Base-by-base conservation (phyloP, 2,113 vertebrate genomes). In the Ailuropoda melanoleuca region DNA sequence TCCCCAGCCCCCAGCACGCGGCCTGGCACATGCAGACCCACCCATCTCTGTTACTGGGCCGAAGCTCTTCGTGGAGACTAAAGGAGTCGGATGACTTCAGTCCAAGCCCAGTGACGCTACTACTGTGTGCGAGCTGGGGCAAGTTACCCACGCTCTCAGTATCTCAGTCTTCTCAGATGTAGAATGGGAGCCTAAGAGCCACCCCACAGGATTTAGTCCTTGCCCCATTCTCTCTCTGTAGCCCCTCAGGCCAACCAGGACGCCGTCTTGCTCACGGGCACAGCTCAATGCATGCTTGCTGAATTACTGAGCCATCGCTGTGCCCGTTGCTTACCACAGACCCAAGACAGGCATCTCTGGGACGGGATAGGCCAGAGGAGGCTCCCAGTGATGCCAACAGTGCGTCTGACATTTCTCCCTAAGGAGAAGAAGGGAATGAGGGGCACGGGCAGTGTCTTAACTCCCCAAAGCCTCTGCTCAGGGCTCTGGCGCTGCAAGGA, bases 391-490 rank as follows among this genome's bases (percentile, higher is more conserved):
- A 70, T 1, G 43, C 24, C 56, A 21, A 56, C 1, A n/a, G 26
- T 31, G 4, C 0, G 0, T 19, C 70, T 14, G 6, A 50, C 21
- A 2, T 60, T 80, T 83, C 18, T 29, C 58, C 56, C 58, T 19
- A 46, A 74, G 78, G 10, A 64, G 10, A 72, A 66, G 23, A 88
- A 4, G 31, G 48, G n/a, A 66, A 6, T 4, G 6, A 72, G 78
- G 37, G 17, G 18, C 18, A 53, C 3, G 0, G 75, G 9, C 21
- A 74, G 26, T 23, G 4, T n/a, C 70, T 85, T 24, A 48, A 77
- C 66, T 50, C 23, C 50, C 23, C 53, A 9, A 24, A 46, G 46
- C 66, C 26, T 31, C 81, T 50, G 14, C 26, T 34, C 26, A 34
- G 21, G 26, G 5, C 5, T 21, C 26, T 58, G 50, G 62, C 10